These are phyloP conservation scores for Petrophora chlorosata DNA, from an alignment of 2,888 invertebrate genomes.

Conservation along the genomic window DNA sequence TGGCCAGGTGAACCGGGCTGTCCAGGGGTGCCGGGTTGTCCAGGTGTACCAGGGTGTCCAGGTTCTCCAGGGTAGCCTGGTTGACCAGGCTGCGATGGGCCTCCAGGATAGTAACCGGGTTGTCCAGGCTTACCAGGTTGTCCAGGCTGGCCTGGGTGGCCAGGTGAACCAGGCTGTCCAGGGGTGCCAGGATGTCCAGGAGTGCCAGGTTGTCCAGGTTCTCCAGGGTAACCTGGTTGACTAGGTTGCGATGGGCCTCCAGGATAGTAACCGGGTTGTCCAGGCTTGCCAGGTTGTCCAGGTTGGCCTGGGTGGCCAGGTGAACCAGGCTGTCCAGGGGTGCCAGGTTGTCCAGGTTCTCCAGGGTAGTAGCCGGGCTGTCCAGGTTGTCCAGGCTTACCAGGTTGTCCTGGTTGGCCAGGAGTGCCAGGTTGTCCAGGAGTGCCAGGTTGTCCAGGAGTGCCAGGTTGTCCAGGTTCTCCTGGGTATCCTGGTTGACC, in stretches of 20 bases:
- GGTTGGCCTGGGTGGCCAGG: slow-evolving; percentile 42
- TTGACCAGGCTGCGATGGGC: slow-evolving; percentile 33
- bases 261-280: neutral
- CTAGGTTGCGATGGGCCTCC: slow-evolving; percentile 25
- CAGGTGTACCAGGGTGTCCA: slow-evolving; percentile 26
- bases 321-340: slow-evolving; percentile 40
- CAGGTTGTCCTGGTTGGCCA: slow-evolving; percentile 33
- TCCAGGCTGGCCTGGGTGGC: slow-evolving; percentile 33
- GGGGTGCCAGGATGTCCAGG: slow-evolving; percentile 41
- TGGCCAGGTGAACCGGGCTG: slow-evolving; percentile 30
- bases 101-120: slow-evolving; percentile 19
- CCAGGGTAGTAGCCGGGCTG: slow-evolving; percentile 25
- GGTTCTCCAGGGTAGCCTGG: slow-evolving; percentile 29
- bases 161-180: slow-evolving; percentile 44
- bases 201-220: slow-evolving; percentile 30
- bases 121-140: slow-evolving; percentile 15
- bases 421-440: slow-evolving; percentile 22
- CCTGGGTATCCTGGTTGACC: slow-evolving; percentile 36
- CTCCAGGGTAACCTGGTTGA: slow-evolving; percentile 24
- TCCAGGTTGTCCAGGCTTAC: slow-evolving; percentile 17
- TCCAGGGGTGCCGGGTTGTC: slow-evolving; percentile 48
- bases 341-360: slow-evolving; percentile 32
- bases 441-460: slow-evolving; percentile 13
- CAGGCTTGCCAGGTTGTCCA: slow-evolving; percentile 36
- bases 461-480: slow-evolving; percentile 7